Conservation (phyloP, 2,888 invertebrate genomes). For the Syrista parreyssii region DNA sequence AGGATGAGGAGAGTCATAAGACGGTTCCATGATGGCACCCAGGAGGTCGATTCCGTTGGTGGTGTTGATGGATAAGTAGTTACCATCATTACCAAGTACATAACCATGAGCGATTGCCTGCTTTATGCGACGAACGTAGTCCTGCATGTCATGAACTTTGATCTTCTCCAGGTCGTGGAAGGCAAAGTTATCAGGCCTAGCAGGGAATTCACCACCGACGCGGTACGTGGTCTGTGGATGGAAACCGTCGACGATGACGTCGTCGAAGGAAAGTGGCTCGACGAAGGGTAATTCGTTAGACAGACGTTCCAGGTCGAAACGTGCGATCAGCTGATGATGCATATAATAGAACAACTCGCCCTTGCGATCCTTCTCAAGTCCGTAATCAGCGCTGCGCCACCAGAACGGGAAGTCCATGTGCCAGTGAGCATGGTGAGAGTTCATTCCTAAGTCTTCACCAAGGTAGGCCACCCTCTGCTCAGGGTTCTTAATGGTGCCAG, state of each 20-base stretch:
- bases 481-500: slow-evolving; percentile 68
- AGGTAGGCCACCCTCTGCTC: slow-evolving; percentile 74
- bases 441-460: slow-evolving; percentile 77
- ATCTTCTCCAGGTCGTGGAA: slow-evolving; percentile 11
- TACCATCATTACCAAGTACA: slow-evolving; percentile 22
- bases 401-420: slow-evolving; percentile 74
- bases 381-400: slow-evolving; percentile 70
- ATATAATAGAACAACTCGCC: slow-evolving; percentile 74
- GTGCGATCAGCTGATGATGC: slow-evolving; percentile 77
- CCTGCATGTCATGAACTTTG: slow-evolving; percentile 14
- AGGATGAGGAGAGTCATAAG: slow-evolving; percentile 70
- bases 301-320: slow-evolving; percentile 81
- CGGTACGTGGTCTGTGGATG: slow-evolving; percentile 73
- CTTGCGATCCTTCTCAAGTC: slow-evolving; percentile 70
- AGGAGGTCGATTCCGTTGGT: slow-evolving; percentile 68
- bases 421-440: slow-evolving; percentile 73
- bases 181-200: slow-evolving; percentile 68
- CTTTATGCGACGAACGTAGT: slow-evolving; percentile 40
- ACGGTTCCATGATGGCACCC: slow-evolving; percentile 72
- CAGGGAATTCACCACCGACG: slow-evolving; percentile 76
- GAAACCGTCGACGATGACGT: slow-evolving; percentile 70
- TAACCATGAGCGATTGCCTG: slow-evolving; percentile 47
- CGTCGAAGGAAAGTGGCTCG: slow-evolving; percentile 56
- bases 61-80: slow-evolving; percentile 26
- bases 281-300: slow-evolving; percentile 78